Evolutionary conservation across 2,797 vertebrate species (phyloP).

Genomic region (Notolabrus celidotus): DNA sequence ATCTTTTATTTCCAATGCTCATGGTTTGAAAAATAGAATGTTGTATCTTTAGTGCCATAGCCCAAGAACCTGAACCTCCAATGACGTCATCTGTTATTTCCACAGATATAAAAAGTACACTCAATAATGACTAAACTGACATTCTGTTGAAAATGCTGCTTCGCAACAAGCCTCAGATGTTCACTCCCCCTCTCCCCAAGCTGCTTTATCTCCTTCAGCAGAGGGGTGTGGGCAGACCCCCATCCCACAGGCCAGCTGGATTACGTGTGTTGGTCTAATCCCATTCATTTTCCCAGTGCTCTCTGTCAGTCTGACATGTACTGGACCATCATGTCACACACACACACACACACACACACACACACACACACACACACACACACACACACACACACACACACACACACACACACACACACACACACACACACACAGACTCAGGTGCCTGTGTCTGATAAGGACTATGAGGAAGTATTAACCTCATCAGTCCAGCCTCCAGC

Average conservation of each 20-base stretch:
- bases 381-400: too few species aligned
- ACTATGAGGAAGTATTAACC: slow-evolving; percentile 52
- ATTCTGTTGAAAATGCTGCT: not conserved
- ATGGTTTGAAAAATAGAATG: too few species aligned
- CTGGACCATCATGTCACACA: slow-evolving; percentile 44
- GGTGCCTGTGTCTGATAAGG: slow-evolving; percentile 77
- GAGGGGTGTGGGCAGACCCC: slow-evolving; percentile 60
- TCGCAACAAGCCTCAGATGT: slow-evolving; percentile 13
- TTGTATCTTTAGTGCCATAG: too few species aligned
- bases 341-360: not conserved
- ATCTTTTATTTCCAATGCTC: too few species aligned
- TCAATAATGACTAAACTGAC: not conserved
- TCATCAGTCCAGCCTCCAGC: slow-evolving; percentile 36
- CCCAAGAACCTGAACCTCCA: too few species aligned
- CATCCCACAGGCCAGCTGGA: slow-evolving; percentile 67
- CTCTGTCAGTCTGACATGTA: slow-evolving; percentile 36
- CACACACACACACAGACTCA: slow-evolving; percentile 33
- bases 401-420: slow-evolving; percentile 4
- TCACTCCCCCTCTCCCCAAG: slow-evolving; percentile 1
- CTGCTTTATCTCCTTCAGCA: slow-evolving; percentile 79
- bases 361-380: slow-evolving; percentile 3
- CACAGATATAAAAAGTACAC: not conserved
- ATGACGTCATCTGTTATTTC: not conserved
- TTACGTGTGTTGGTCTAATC: slow-evolving; percentile 80
- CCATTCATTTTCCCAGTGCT: slow-evolving; percentile 61